A percentile compares a stretch with the other conserved stretches of the same genome.
Conservation (phyloP, 1,140 invertebrate species). For the Ptiloglossa arizonensis region DNA sequence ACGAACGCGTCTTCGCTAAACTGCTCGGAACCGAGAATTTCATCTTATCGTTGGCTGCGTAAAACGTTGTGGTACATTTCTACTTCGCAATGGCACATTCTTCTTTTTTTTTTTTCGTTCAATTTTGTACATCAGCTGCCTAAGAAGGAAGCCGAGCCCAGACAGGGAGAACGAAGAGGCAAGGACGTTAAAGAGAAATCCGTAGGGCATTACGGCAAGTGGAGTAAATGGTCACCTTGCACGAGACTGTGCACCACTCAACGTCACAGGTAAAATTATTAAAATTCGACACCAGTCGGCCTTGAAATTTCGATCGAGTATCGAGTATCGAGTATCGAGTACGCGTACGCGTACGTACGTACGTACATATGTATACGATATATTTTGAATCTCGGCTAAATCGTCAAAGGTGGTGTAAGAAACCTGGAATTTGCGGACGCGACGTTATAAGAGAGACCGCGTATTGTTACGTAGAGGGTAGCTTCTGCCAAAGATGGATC, state of each 20-base stretch:
- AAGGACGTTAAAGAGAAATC: conserved; percentile 69
- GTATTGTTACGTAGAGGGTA: conserved; percentile 91
- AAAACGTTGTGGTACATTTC: too few relatives aligned
- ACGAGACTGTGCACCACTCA: conserved; percentile 84
- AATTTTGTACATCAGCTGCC: conserved; percentile 52
- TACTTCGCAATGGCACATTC: too few relatives aligned
- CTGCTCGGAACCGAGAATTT: too few relatives aligned
- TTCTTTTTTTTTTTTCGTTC: too few relatives aligned
- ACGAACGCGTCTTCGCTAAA: too few relatives aligned
- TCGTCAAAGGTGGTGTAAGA: conserved; percentile 86
- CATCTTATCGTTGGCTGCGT: too few relatives aligned
- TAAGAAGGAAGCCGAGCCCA: conserved; percentile 72
- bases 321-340: too few relatives aligned
- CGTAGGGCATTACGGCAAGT: conserved; percentile 81
- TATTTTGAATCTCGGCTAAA: conserved; percentile 1
- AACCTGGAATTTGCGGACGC: conserved; percentile 87
- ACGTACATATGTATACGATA: too few relatives aligned
- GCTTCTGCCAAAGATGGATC: conserved; percentile 89
- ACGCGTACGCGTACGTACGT: too few relatives aligned
- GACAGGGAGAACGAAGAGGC: conserved; percentile 68
- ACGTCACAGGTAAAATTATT: conserved; percentile 80
- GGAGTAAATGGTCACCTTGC: conserved; percentile 85
- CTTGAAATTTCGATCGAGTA: not conserved
- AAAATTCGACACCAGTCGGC: not conserved
- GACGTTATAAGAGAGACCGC: conserved; percentile 90